These are phyloP conservation scores for Tetrao urogallus DNA, from an alignment of 2,113 vertebrate genomes.

Conservation along the genomic window DNA sequence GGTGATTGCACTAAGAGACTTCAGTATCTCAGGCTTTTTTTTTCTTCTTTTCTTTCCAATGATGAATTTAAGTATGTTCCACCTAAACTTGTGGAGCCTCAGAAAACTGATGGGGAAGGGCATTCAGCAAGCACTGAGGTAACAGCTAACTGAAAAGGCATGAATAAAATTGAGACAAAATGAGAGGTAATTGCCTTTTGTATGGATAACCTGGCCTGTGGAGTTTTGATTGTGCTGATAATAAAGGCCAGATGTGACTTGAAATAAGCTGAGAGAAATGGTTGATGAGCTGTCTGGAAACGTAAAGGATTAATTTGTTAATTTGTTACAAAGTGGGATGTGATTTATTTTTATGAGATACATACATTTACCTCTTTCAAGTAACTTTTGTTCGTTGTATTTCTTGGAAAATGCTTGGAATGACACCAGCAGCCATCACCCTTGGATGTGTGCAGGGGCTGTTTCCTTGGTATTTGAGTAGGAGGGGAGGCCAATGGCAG, in stretches of 20 bases:
- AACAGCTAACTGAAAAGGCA: conserved; percentile 6
- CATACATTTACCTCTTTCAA: not conserved
- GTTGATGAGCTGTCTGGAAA: not conserved
- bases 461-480: not conserved
- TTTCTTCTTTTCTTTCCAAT: not conserved
- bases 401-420: not conserved
- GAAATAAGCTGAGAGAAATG: not conserved
- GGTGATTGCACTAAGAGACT: conserved; percentile 8
- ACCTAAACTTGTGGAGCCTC: not conserved
- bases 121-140: not conserved
- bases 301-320: not conserved
- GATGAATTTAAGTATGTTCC: not conserved
- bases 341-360: not conserved
- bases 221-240: not conserved
- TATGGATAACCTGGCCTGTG: conserved; percentile 29
- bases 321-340: not conserved
- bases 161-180: conserved; percentile 40
- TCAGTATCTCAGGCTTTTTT: not conserved
- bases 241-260: conserved; percentile 35
- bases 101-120: not conserved
- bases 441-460: not conserved
- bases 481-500: not conserved
- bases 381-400: not conserved
- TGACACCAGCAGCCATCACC: not conserved
- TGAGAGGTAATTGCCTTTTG: conserved; percentile 26